Conservation (phyloP, 2,113 vertebrate species). For the Notechis scutatus region DNA sequence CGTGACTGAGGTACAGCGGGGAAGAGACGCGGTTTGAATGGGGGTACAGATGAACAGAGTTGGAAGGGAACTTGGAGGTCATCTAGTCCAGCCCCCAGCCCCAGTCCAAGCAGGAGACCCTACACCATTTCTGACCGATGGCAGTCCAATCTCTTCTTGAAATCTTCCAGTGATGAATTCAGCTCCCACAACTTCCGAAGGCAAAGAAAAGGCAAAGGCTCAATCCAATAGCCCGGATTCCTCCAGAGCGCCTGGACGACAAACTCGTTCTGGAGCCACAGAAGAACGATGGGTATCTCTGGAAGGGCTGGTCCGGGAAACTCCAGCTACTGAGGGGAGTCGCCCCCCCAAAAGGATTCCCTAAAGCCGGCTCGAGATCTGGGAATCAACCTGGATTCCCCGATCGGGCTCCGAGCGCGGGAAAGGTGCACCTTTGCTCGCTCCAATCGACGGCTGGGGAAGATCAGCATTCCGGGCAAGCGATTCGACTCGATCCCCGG, state of each 20-base stretch:
- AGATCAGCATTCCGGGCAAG: too few species aligned
- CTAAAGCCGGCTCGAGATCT: neutral
- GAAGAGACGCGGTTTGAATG: neutral
- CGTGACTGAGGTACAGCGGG: neutral
- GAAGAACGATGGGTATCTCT: neutral
- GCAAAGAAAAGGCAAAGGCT: neutral
- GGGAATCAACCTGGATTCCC: neutral
- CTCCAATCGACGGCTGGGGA: neutral
- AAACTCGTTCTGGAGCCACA: neutral
- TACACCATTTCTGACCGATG: too few species aligned
- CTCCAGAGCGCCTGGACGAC: neutral
- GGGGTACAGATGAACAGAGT: too few species aligned
- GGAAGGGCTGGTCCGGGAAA: neutral
- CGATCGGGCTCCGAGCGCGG: neutral
- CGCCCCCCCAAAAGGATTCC: neutral
- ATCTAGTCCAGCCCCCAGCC: too few species aligned
- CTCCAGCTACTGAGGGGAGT: neutral
- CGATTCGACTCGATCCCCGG: too few species aligned
- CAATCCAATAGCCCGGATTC: neutral
- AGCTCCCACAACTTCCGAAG: too few species aligned
- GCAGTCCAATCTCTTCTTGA: too few species aligned
- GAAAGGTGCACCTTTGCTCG: neutral
- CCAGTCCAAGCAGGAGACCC: too few species aligned
- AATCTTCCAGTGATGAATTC: too few species aligned
- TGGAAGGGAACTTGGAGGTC: too few species aligned